phyloP scores from a whole-genome alignment of 2,888 invertebrate genomes.

The Acrobasis repandana region DNA sequence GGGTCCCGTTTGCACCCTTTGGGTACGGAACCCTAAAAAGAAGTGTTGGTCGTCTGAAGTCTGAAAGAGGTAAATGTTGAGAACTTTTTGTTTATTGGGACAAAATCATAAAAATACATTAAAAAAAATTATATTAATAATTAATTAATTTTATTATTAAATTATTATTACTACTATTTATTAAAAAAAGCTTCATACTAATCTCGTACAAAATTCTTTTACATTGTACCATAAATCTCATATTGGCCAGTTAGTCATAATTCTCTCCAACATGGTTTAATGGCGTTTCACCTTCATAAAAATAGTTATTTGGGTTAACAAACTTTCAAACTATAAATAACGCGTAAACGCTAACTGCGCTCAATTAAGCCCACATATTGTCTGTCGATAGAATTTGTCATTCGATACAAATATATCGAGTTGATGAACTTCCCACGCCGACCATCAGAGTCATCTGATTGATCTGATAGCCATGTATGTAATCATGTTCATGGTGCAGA shows the following conservation, averaged over 20 bases:
- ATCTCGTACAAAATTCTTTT: background rate
- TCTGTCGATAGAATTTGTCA: constrained; percentile 17
- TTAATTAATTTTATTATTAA: too few relatives aligned
- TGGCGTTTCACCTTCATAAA: constrained; percentile 13
- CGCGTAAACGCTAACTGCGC: background rate
- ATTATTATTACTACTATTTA: too few relatives aligned
- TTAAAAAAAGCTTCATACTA: too few relatives aligned
- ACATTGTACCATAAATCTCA: background rate
- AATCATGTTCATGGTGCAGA: too few relatives aligned
- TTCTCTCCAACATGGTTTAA: background rate
- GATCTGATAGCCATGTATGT: too few relatives aligned
- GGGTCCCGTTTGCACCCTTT: too few relatives aligned
- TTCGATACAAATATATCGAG: constrained; percentile 11
- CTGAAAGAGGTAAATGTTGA: too few relatives aligned
- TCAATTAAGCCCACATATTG: constrained; percentile 13
- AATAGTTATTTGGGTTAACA: constrained; percentile 17
- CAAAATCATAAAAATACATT: too few relatives aligned
- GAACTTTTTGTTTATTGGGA: too few relatives aligned
- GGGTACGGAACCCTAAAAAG: too few relatives aligned
- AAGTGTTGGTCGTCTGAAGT: too few relatives aligned
- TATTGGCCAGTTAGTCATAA: background rate
- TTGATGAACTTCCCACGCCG: constrained; percentile 14
- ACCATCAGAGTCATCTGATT: background rate
- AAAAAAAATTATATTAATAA: too few relatives aligned
- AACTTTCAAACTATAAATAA: constrained; percentile 17